Evolutionary conservation across 1,140 invertebrate genomes (phyloP).

Genomic region (Pogonomyrmex californicus): DNA sequence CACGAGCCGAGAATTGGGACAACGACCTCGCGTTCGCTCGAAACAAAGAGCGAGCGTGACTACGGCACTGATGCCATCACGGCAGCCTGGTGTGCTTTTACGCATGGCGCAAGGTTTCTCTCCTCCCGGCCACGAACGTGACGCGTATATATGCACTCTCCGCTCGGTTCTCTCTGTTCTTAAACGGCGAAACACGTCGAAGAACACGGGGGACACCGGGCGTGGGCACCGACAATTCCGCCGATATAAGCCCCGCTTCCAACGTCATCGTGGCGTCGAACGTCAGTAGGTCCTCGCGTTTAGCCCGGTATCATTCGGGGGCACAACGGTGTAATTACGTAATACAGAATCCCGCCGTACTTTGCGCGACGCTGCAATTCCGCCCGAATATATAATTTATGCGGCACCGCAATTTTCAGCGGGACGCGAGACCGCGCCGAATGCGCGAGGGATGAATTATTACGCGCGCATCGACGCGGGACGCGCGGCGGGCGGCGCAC

Average conservation of each 20-base stretch:
- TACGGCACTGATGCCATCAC: conserved; percentile 39
- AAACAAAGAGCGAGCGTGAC: conserved; percentile 62
- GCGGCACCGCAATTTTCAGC: conserved; percentile 46
- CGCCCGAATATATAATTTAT: conserved; percentile 41
- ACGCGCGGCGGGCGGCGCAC: neutral
- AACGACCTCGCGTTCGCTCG: conserved; percentile 55
- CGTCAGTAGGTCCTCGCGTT: neutral
- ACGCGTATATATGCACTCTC: conserved; percentile 52
- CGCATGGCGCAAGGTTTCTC: conserved; percentile 54
- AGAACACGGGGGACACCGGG: neutral
- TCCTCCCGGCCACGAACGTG: conserved; percentile 33
- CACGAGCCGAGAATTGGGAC: conserved; percentile 52
- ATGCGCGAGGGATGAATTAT: conserved; percentile 47
- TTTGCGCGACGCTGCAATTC: conserved; percentile 48
- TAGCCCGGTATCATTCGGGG: conserved; percentile 43
- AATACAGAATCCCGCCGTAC: conserved; percentile 25
- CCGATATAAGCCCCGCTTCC: neutral
- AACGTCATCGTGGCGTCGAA: conserved; percentile 16
- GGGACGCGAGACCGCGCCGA: conserved; percentile 21
- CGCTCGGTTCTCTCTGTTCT: conserved; percentile 3
- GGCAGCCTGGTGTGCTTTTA: conserved; percentile 40
- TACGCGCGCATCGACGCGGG: conserved; percentile 36
- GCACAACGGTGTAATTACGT: conserved; percentile 44
- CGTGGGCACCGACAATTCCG: neutral
- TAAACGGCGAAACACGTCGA: conserved; percentile 37